phyloP scores from a whole-genome alignment of 2,888 invertebrate genomes.

The Trichogramma evanescens region DNA sequence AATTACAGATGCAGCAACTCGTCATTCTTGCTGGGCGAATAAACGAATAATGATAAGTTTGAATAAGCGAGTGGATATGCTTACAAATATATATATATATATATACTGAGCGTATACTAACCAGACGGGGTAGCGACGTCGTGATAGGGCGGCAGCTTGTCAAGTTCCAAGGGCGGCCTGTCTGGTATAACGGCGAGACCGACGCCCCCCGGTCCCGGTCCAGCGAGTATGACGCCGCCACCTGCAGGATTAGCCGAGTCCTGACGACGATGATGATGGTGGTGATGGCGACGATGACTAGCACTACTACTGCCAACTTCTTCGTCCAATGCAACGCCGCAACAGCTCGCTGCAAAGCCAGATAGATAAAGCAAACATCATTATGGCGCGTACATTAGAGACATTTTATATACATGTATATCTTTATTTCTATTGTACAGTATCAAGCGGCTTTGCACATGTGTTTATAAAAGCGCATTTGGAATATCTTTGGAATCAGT shows the following conservation, averaged over 20 bases:
- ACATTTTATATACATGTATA: too few relatives aligned
- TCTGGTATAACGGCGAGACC: slow-evolving; percentile 46
- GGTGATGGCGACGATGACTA: neutral
- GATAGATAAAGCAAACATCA: neutral
- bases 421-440: too few relatives aligned
- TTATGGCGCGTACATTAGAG: too few relatives aligned
- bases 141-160: slow-evolving; percentile 46
- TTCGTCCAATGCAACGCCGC: slow-evolving; percentile 39
- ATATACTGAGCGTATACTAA: slow-evolving; percentile 37
- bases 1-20: too few relatives aligned
- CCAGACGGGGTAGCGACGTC: slow-evolving; percentile 45
- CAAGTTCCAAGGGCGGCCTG: slow-evolving; percentile 44
- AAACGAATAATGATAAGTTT: too few relatives aligned
- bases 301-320: slow-evolving; percentile 28
- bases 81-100: neutral
- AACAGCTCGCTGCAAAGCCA: slow-evolving; percentile 40
- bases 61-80: too few relatives aligned
- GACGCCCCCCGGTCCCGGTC: slow-evolving; percentile 33
- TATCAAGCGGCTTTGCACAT: too few relatives aligned
- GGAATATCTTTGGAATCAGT: too few relatives aligned
- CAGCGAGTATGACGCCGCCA: slow-evolving; percentile 27
- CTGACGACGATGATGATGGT: slow-evolving; percentile 22
- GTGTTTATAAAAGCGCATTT: too few relatives aligned
- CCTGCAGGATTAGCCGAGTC: slow-evolving; percentile 35
- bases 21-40: too few relatives aligned